Evolutionary conservation across 2,888 invertebrate species (phyloP), one percentile per base, ranked within the genome.

Genomic region (Galeopsomyia nigrocyanea): DNA sequence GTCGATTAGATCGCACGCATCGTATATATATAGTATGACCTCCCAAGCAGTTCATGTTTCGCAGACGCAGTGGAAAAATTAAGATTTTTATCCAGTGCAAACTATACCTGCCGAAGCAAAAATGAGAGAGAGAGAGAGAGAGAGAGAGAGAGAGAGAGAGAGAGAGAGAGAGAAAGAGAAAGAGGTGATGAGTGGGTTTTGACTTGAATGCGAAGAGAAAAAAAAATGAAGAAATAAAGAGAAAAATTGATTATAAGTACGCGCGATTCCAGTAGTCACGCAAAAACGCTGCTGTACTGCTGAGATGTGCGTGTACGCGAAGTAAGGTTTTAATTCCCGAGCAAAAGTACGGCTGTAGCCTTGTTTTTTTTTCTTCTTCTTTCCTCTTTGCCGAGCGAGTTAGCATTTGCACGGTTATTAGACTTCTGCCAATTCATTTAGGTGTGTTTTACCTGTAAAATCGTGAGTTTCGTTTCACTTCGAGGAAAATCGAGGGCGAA

Each of bases 131-230:
- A 22, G 22, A 0, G 49, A 3, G 31, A 19, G 22, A 21, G 56
- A 56, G 64, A 17, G 56, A 10, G n/a, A n/a, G 55, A 55, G 39
- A 46, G 58, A 46, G 26, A n/a, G 14, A 55, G 57, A n/a, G 26
- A 50, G 69, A 58, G 63, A 55, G 61, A n/a, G n/a, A n/a, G n/a
- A n/a, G n/a, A n/a, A n/a, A n/a, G 13, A 57, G 46, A 70, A 70
- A 70, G 65, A 70, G 70, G 70, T 66, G 71, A 65, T 66, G 71
- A 71, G 65, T 65, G 51, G 65, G 65, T 61, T 66, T 66, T 5
- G 26, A 26, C 5, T 2, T 5, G 26, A 26, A 3, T 3, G 5
- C 5, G 26, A 26, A 26, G 5, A 26, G 26, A 26, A 26, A 26
- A 5, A 26, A n/a, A n/a, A 47, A 65, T 7, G 3, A 7, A 31